Base-by-base conservation (phyloP, 1,140 invertebrate genomes). In the Drosophila repletoides region DNA sequence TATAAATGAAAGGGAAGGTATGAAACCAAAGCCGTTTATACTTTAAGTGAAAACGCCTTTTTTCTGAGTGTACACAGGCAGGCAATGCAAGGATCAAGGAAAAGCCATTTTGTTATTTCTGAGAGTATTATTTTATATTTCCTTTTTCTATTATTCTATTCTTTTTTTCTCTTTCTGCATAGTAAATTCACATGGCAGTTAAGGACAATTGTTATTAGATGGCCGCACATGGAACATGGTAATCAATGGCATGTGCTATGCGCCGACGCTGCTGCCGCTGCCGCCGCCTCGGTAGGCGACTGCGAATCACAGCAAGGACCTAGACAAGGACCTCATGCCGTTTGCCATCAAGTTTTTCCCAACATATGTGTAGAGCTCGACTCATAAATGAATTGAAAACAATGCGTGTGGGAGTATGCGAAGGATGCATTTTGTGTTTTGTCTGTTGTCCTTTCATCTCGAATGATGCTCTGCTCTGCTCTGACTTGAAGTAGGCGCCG, bases 221-320 rank as follows among this genome's bases (percentile, higher is more conserved):
- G 61, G 2, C 19, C 45, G 36, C 65, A 68, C 59, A 68, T 68
- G 58, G 36, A 58, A 68, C 59, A 68, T 68, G 58, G 65, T 45
- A 52, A 46, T 63, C 59, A 49, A 56, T 69, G 66, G 66, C 66
- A 69, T 69, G 66, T 69, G 66, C 66, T 64, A 64, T 69, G 66
- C 60, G 66, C 66, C 59, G n/a, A n/a, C n/a, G n/a, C n/a, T n/a
- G n/a, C n/a, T n/a, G n/a, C n/a, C n/a, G n/a, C n/a, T n/a, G n/a
- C n/a, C n/a, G n/a, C n/a, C n/a, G 21, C 6, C 22, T 19, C 21
- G 26, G 5, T 22, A 29, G 28, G 52, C 45, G n/a, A 36, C 60
- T 64, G 60, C 66, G 59, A 64, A 69, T 63, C 59, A 56, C 66
- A 64, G 66, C 66, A 19, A 64, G 48, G 48, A 28, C 40, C 56